Evolutionary conservation across 2,797 vertebrate species (phyloP), one percentile per base, ranked within the genome.

Genomic region (Mus minutoides): DNA sequence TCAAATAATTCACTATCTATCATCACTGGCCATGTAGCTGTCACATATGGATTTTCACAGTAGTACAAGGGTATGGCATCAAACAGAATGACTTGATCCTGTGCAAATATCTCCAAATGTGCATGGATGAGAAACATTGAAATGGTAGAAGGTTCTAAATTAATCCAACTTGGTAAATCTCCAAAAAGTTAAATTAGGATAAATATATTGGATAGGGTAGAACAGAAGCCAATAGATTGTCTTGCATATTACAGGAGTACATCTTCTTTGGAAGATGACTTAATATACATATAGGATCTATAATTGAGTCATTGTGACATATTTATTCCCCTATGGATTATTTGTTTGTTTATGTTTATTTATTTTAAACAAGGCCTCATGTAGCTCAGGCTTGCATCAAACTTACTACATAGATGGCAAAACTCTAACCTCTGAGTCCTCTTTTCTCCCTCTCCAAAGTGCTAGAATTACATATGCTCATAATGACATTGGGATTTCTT

Each of bases 261-360:
- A 56, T 54, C 22, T 78, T 83, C 3, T 34, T 96, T 84, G 46
- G 64, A 29, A 94, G 90, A 94, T 4, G 88, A 94, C 10, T 92
- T 75, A 4, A 34, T 62, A 79, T 14, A 40, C 29, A 12, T 76
- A 4, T 40, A 62, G 29, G 17, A 54, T 71, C 11, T 82, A 13
- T 37, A 82, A 34, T 54, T 69, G 56, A 76, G 2, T 83, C 19
- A 93, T 3, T 87, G 21, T 56, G 52, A 71, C 3, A 43, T 10
- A 58, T n/a, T 69, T 79, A 49, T 60, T 52, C 40, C 29, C 49
- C 14, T 71, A 37, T 62, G 6, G 13, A 31, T 49, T 46, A 8
- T 54, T 52, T 52, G 29, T 60, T 64, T 62, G 11, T 29, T 62
- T 26, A 31, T 22, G 11, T 78, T 80, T n/a, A 22, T n/a, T 56